A percentile compares a stretch with the other conserved stretches of the same genome.
Conservation (phyloP, 1,140 invertebrate genomes). For the Danaus plexippus region DNA sequence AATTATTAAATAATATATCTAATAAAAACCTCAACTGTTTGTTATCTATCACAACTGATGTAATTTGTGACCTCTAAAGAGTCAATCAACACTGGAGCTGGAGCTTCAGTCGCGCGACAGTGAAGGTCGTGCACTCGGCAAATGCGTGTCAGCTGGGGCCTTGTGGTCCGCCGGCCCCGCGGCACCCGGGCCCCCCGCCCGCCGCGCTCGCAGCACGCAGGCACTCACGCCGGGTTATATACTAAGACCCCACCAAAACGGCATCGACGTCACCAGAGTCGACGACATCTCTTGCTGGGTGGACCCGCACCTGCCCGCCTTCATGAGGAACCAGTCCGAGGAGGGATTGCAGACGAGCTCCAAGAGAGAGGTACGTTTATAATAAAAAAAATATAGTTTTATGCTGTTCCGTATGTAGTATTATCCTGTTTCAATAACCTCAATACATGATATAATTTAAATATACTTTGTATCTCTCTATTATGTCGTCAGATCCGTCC, state of each 20-base stretch:
- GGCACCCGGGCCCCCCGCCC: slow-evolving; percentile 19
- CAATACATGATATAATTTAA: too few relatives aligned
- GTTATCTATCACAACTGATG: too few relatives aligned
- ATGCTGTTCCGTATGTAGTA: too few relatives aligned
- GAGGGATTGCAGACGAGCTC: slow-evolving; percentile 54
- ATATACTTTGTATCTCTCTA: too few relatives aligned
- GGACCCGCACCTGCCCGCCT: slow-evolving; percentile 51
- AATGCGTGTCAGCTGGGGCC: slow-evolving; percentile 58
- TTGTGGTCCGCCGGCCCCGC: slow-evolving; percentile 24
- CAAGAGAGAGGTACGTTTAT: slow-evolving; percentile 26
- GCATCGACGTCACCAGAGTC: slow-evolving; percentile 61
- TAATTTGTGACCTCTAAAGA: too few relatives aligned
- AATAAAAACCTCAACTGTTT: too few relatives aligned
- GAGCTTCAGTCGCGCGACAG: background rate
- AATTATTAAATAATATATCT: too few relatives aligned
- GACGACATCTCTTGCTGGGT: slow-evolving; percentile 65
- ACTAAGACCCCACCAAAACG: slow-evolving; percentile 43
- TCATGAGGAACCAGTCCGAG: slow-evolving; percentile 64
- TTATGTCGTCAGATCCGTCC: slow-evolving; percentile 15
- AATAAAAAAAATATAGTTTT: too few relatives aligned
- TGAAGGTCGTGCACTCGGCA: slow-evolving; percentile 35
- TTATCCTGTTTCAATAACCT: too few relatives aligned
- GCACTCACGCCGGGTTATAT: slow-evolving; percentile 57
- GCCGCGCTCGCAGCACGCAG: slow-evolving; percentile 23
- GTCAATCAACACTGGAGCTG: too few relatives aligned